Percentiles rank a stretch among this genome's conserved stretches.
phyloP scores from a whole-genome alignment of 1,140 invertebrate genomes.

The Nephotettix cincticeps region DNA sequence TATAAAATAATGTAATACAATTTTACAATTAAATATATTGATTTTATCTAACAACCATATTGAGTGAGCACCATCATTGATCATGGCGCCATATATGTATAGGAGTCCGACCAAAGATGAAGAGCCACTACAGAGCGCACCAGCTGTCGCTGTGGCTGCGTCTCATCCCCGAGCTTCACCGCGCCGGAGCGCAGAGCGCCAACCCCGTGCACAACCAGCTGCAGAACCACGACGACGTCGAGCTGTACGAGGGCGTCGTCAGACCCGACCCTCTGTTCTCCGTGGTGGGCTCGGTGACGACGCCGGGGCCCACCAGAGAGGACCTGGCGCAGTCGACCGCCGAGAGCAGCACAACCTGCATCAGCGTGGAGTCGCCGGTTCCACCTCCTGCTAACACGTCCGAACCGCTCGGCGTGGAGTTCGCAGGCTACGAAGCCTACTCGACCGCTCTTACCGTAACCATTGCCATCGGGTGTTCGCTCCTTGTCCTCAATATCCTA shows the following conservation, averaged over 20 bases:
- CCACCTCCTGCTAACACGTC: slow-evolving; percentile 47
- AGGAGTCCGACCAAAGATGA: slow-evolving; percentile 69
- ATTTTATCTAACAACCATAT: too few species aligned
- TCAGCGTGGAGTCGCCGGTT: background rate
- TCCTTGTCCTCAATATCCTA: slow-evolving; percentile 74
- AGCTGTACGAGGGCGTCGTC: slow-evolving; percentile 78
- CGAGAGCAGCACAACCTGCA: slow-evolving; percentile 48
- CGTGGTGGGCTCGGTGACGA: slow-evolving; percentile 11
- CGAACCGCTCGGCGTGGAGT: slow-evolving; percentile 70
- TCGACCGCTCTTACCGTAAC: slow-evolving; percentile 81
- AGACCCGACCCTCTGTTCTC: slow-evolving; percentile 67
- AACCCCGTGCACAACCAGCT: slow-evolving; percentile 79
- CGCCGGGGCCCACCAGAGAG: slow-evolving; percentile 19
- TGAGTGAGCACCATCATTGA: too few species aligned
- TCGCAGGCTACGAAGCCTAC: slow-evolving; percentile 70
- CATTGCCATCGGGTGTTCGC: slow-evolving; percentile 82
- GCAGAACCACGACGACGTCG: slow-evolving; percentile 73
- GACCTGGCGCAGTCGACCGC: slow-evolving; percentile 49
- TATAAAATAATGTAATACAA: too few species aligned
- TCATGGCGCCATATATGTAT: too few species aligned
- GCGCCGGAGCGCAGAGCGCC: slow-evolving; percentile 81
- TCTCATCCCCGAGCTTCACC: slow-evolving; percentile 80
- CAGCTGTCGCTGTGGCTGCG: slow-evolving; percentile 91
- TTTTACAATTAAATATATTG: too few species aligned
- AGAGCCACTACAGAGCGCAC: slow-evolving; percentile 81